Evolutionary conservation across 2,888 invertebrate species (phyloP).

Genomic region (Microdon myrmicae): DNA sequence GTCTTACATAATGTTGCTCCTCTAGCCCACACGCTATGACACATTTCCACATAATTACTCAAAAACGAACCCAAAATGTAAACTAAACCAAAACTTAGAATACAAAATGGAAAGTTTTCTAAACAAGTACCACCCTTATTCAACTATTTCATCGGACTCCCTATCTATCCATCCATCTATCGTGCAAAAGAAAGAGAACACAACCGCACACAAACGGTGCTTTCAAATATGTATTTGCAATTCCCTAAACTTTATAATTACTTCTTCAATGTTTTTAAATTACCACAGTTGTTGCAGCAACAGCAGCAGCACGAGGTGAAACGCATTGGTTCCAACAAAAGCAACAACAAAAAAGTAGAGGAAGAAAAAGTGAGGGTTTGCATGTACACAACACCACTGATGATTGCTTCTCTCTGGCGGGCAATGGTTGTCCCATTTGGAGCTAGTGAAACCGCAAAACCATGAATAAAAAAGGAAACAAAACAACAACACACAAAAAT

Average conservation of each 20-base stretch:
- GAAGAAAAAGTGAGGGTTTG: too few species aligned
- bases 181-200: neutral
- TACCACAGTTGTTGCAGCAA: constrained; percentile 34
- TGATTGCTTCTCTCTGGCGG: constrained; percentile 8
- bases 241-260: constrained; percentile 47
- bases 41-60: constrained; percentile 30
- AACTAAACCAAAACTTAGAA: constrained; percentile 19
- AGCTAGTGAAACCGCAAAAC: constrained; percentile 16
- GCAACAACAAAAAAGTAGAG: too few species aligned
- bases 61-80: constrained; percentile 15
- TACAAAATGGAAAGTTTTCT: constrained; percentile 24
- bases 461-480: too few species aligned
- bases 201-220: constrained; percentile 1
- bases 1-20: constrained; percentile 7
- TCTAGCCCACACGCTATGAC: constrained; percentile 11
- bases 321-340: too few species aligned
- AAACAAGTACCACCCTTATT: constrained; percentile 15
- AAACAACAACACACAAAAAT: too few species aligned
- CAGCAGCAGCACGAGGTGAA: too few species aligned
- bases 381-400: too few species aligned
- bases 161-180: neutral
- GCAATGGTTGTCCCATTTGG: constrained; percentile 13
- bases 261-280: constrained; percentile 45
- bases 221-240: constrained; percentile 31
- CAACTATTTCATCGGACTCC: constrained; percentile 2